Base-by-base conservation (phyloP, 2,888 invertebrate genomes). In the Lepidonotus clava region DNA sequence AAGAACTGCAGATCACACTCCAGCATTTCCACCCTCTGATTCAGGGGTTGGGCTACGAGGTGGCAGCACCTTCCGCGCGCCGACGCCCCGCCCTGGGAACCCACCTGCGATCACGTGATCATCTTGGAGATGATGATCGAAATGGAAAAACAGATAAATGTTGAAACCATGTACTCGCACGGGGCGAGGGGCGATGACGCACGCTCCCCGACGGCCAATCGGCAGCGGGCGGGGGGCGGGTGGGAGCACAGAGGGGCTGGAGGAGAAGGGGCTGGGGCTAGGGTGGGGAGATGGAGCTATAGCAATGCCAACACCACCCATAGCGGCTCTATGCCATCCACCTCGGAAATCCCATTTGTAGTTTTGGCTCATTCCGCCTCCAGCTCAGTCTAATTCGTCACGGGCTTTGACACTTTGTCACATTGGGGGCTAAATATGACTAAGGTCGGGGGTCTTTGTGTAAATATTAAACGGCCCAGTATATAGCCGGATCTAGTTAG, bases 71-170 rank as follows among this genome's bases (percentile, higher is more conserved):
- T 61, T 32, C 61, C 71, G 71, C 1, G 36, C 11, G 71, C 71
- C n/a, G 28, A 4, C 66, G 14, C 46, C 46, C 18, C 71, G 18
- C 36, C n/a, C 36, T 8, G 36, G 36, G 36, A 18, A 38, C 71
- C 38, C 71, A 71, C 71, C 71, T 71, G 71, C 38, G 56, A 34
- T 71, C 34, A 71, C 71, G 71, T 71, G 71, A 71, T 34, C 71
- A 34, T 34, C 71, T 34, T 38, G 38, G 71, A 71, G 71, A 71
- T 71, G 66, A 66, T 66, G 71, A 71, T 71, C 71, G 71, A 71
- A 71, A 71, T 71, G 71, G 71, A 71, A 71, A 71, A 71, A 71
- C 71, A 71, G 71, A 71, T 71, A 71, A 71, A 71, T 71, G 71
- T 71, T 71, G 71, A 71, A 71, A 71, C 71, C 71, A 38, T 71